Percentiles rank a stretch among this genome's conserved stretches.
phyloP scores from a whole-genome alignment of 2,113 vertebrate species.

The Brachypteracias leptosomus region DNA sequence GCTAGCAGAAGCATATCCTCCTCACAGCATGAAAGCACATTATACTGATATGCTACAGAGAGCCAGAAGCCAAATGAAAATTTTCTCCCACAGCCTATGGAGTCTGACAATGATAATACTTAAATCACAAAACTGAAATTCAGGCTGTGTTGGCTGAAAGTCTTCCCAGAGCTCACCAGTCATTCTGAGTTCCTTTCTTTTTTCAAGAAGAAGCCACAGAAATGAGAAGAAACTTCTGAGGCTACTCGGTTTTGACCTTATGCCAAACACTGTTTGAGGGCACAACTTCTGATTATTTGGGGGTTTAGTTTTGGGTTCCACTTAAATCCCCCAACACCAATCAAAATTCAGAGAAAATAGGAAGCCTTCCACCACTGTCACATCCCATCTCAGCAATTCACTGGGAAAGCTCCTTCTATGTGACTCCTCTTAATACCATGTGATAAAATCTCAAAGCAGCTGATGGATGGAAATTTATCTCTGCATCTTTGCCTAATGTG shows the following conservation, averaged over 20 bases:
- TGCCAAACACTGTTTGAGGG: background rate
- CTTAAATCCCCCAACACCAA: background rate
- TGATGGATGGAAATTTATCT: background rate
- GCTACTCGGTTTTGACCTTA: background rate
- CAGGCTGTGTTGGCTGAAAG: background rate
- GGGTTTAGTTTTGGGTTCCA: background rate
- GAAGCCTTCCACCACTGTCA: background rate
- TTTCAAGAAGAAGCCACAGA: background rate
- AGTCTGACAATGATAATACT: background rate
- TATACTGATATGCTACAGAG: background rate
- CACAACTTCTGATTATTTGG: background rate
- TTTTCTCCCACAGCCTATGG: background rate
- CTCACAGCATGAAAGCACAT: background rate
- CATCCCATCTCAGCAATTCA: background rate
- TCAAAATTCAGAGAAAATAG: background rate
- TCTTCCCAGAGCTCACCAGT: background rate
- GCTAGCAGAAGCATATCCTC: background rate
- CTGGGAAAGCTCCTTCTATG: background rate
- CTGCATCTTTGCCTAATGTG: background rate
- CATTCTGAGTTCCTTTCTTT: background rate
- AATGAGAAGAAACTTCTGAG: background rate
- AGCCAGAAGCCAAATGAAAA: conserved; percentile 1
- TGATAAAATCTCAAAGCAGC: background rate
- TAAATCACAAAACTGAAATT: conserved; percentile 21
- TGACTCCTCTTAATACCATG: accelerated